These are phyloP conservation scores for Malurus melanocephalus DNA, from an alignment of 2,113 vertebrate genomes.

Conservation along the genomic window DNA sequence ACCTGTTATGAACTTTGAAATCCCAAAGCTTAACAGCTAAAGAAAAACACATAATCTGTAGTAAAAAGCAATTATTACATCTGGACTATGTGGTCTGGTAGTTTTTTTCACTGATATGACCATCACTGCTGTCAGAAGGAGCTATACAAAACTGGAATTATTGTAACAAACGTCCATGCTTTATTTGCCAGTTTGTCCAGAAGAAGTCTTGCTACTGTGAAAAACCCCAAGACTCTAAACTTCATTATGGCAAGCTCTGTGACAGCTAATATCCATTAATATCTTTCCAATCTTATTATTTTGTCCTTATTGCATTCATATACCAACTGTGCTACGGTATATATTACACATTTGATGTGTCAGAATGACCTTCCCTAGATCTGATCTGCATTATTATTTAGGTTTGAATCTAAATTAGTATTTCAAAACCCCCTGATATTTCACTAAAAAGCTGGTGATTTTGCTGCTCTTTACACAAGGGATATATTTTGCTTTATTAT, in stretches of 20 bases:
- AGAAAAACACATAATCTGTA: neutral
- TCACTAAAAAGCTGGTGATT: neutral
- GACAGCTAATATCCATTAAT: neutral
- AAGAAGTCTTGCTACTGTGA: neutral
- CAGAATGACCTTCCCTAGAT: neutral
- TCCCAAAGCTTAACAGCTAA: neutral
- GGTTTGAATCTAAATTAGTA: neutral
- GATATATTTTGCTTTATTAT: neutral
- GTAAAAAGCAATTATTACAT: neutral
- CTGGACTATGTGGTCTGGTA: neutral
- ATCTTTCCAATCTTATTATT: neutral
- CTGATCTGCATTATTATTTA: neutral
- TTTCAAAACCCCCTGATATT: neutral
- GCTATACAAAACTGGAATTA: neutral
- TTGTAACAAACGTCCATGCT: neutral
- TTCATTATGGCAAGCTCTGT: neutral
- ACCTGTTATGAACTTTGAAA: neutral
- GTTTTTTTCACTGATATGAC: neutral
- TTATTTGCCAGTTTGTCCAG: neutral
- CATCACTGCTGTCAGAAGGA: neutral
- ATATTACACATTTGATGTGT: neutral
- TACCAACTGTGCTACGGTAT: neutral
- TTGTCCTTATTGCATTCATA: neutral
- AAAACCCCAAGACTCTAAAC: neutral
- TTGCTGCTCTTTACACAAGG: neutral